Evolutionary conservation across 2,113 vertebrate genomes (phyloP), one percentile per base, ranked within the genome.

Genomic region (Centropus unirufus): DNA sequence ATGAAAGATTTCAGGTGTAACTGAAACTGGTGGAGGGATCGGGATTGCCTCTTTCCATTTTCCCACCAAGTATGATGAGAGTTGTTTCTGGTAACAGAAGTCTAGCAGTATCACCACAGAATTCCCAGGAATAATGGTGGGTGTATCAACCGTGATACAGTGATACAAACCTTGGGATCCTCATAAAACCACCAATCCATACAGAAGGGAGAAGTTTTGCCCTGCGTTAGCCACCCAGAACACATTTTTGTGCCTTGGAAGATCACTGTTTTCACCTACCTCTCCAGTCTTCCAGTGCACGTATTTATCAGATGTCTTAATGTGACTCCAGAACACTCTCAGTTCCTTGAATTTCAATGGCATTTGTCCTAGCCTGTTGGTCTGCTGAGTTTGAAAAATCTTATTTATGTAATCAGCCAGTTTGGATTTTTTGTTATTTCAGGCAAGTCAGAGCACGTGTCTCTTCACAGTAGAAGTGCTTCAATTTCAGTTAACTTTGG

Each of bases 381-480:
- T 62, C 64, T 59, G 68, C 5, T 16, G 55, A 80, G 55, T 42
- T 40, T 80, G 82, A 86, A 92, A 89, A 77, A 54, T 30, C 20
- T 20, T 32, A 72, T 93, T 95, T 90, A 92, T 88, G 54, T 88
- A 94, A 85, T 82, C 24, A 42, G 40, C 77, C 75, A 39, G 68
- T 86, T 90, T 34, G 47, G 76, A 70, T 72, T 90, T 88, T 88
- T 2, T 74, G 69, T 90, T 95, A 83, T 83, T 95, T 90, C 77
- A 74, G 66, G 75, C 86, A 89, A 93, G 86, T 59, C 67, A 47
- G 34, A 90, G 66, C 92, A 89, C 39, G 8, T 77, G 75, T 23
- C 63, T 46, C 61, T 77, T 83, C 20, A 39, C 39, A 86, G 63
- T 16, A 82, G 63, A 85, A 58, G 46, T n/a, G 46, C 27, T 83